phyloP scores from a whole-genome alignment of 2,113 vertebrate species.

The Entomyzon cyanotis region DNA sequence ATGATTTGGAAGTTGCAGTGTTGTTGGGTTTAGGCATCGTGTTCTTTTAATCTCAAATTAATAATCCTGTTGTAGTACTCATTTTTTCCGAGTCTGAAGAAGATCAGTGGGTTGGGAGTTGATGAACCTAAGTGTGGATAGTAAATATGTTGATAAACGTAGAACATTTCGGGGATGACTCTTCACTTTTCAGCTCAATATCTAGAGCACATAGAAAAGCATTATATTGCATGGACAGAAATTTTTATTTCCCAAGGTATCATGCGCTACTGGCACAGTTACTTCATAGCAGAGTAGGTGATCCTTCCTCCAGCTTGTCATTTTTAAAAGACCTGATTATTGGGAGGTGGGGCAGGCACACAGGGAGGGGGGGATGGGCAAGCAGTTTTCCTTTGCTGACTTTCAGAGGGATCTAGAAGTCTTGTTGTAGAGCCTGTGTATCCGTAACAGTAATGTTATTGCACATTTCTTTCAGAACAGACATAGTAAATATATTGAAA shows the following conservation, averaged over 20 bases:
- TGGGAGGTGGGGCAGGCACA: background rate
- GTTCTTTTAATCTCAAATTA: background rate
- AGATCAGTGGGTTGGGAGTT: constrained; percentile 31
- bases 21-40: background rate
- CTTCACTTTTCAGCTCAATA: constrained; percentile 56
- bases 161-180: constrained; percentile 27
- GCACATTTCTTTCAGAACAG: constrained; percentile 43
- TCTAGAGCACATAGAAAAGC: constrained; percentile 51
- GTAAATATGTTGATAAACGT: constrained; percentile 13
- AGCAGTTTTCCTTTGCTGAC: constrained; percentile 20
- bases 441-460: constrained; percentile 14
- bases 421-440: constrained; percentile 45
- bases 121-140: constrained; percentile 42
- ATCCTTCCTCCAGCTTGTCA: constrained; percentile 44
- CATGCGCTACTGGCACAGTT: constrained; percentile 41
- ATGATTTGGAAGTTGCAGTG: background rate
- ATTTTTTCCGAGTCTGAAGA: background rate
- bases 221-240: constrained; percentile 55
- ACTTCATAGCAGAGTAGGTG: constrained; percentile 26
- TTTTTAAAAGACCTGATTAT: constrained; percentile 13
- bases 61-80: constrained; percentile 8
- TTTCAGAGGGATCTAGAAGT: constrained; percentile 17
- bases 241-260: constrained; percentile 40
- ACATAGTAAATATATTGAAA: background rate
- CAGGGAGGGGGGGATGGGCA: background rate